Percentiles rank a stretch among this genome's conserved stretches.
phyloP scores from a whole-genome alignment of 2,797 vertebrate species.

The Heliangelus exortis region DNA sequence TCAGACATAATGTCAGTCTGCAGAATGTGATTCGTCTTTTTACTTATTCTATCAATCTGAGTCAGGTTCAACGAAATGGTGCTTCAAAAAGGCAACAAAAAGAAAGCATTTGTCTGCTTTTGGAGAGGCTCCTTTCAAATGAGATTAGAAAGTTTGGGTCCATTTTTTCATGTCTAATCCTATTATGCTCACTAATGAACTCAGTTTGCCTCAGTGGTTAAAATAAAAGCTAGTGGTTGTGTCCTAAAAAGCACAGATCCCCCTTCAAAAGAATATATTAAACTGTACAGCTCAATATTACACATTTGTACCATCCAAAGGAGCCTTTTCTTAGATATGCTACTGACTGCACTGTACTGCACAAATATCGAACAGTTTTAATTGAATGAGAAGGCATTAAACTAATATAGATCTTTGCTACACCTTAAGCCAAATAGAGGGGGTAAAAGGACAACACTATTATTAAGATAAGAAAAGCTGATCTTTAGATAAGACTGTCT shows the following conservation, averaged over 20 bases:
- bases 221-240: constrained; percentile 58
- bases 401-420: constrained; percentile 63
- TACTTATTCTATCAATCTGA: constrained; percentile 64
- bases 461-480: constrained; percentile 56
- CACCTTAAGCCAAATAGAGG: constrained; percentile 30
- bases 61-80: constrained; percentile 28
- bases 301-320: neutral
- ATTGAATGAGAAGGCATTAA: constrained; percentile 61
- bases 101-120: constrained; percentile 60
- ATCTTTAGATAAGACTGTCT: constrained; percentile 57
- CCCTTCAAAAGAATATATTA: constrained; percentile 52
- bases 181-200: constrained; percentile 72
- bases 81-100: constrained; percentile 59
- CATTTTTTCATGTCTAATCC: constrained; percentile 68
- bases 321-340: constrained; percentile 22
- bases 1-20: constrained; percentile 52
- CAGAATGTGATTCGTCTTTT: constrained; percentile 53
- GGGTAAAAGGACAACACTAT: constrained; percentile 46
- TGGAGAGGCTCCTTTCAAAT: constrained; percentile 64
- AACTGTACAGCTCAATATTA: constrained; percentile 15
- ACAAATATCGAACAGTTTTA: constrained; percentile 27
- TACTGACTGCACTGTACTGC: neutral
- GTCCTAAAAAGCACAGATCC: constrained; percentile 53
- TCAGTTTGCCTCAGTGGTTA: constrained; percentile 61
- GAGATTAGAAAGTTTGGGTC: constrained; percentile 64